phyloP scores from a whole-genome alignment of 1,140 invertebrate genomes.

The Caerostris darwini region DNA sequence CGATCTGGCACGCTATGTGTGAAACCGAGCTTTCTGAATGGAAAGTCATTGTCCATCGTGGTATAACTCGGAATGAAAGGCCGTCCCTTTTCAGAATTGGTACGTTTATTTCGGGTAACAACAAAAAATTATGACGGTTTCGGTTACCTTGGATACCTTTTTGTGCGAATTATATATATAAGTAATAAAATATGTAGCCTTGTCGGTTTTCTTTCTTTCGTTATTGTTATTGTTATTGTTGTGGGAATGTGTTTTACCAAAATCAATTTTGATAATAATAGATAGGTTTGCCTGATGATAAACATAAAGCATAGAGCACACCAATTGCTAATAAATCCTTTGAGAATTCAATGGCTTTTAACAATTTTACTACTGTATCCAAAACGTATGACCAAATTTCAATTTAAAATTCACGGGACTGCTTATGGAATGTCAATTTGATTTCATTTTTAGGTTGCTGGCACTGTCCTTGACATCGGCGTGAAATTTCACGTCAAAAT shows the following conservation, averaged over 20 bases:
- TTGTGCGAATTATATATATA: too few relatives aligned
- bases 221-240: background rate
- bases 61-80: background rate
- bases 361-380: too few relatives aligned
- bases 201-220: background rate
- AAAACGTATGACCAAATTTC: too few relatives aligned
- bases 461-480: too few relatives aligned
- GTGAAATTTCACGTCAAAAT: too few relatives aligned
- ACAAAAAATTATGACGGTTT: background rate
- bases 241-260: background rate
- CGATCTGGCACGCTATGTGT: slow-evolving; percentile 42
- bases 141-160: slow-evolving; percentile 51
- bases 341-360: too few relatives aligned
- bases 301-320: too few relatives aligned
- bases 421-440: too few relatives aligned
- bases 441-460: too few relatives aligned
- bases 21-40: slow-evolving; percentile 17
- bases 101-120: slow-evolving; percentile 26
- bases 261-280: background rate
- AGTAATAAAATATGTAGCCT: background rate
- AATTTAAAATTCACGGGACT: too few relatives aligned
- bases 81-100: slow-evolving; percentile 10
- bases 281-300: too few relatives aligned
- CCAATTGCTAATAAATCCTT: too few relatives aligned
- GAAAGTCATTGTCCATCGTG: background rate